Base-by-base conservation (phyloP, 2,113 vertebrate genomes). In the Amia ocellicauda region DNA sequence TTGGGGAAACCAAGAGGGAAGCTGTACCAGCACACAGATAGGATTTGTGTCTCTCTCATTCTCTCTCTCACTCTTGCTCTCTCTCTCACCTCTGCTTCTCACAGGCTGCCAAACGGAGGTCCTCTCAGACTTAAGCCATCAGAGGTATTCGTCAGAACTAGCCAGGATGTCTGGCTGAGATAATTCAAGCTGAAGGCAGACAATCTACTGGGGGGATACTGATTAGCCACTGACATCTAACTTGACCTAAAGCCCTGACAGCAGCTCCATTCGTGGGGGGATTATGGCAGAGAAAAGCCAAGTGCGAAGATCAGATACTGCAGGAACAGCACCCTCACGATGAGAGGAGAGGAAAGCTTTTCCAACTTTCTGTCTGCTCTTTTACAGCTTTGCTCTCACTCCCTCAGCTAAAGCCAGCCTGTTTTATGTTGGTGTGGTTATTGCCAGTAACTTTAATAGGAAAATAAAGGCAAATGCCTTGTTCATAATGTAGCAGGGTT, bases 161-260 rank as follows among this genome's bases (percentile, higher is more conserved):
- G 83, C 79, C 86, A 86, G 87, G 83, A 86, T 88, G 85, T 91
- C 84, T 90, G 84, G 74, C 78, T 68, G 77, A 86, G 88, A 90
- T 88, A 88, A 88, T 81, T 87, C 78, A 80, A 80, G 80, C 78
- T 76, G 64, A 85, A 80, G 79, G 77, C 75, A 81, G 81, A 76
- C 61, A 74, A 73, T 86, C 76, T 81, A 74, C 76, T 31, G 20
- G 75, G 68, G 59, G 72, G 80, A 26, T 68, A 49, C 3, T 14
- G 75, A 83, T 76, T 85, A 83, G 77, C 80, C 79, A 80, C 58
- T 74, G 74, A 85, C 83, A 72, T 78, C 82, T 78, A 81, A 58
- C 70, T 65, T 76, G 80, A 84, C 72, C 82, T 72, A 74, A 52
- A 1, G 66, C 73, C 78, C 71, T 76, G 72, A 74, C 75, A 75